phyloP scores from a whole-genome alignment of 2,797 vertebrate genomes.

The Lithobates pipiens region DNA sequence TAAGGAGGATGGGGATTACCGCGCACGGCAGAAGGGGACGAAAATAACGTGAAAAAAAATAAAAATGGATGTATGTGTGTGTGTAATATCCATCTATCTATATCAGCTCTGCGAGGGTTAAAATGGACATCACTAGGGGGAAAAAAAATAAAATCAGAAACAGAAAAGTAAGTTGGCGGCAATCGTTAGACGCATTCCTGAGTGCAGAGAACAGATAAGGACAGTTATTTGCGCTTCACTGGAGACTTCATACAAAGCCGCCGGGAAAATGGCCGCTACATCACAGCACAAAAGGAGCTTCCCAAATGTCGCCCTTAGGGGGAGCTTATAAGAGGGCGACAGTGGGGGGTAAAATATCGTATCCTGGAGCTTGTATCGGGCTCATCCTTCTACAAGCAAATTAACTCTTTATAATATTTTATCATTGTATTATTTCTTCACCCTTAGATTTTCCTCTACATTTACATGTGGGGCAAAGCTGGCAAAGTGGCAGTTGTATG shows the following conservation, averaged over 20 bases:
- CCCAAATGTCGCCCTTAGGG: neutral
- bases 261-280: constrained; percentile 24
- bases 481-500: no score
- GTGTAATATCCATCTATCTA: no score
- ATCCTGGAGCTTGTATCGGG: no score
- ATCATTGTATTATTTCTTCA: no score
- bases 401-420: no score
- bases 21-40: neutral
- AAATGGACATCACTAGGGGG: neutral
- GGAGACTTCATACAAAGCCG: neutral
- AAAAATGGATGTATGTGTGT: no score
- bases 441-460: no score
- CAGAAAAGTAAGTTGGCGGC: neutral
- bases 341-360: no score
- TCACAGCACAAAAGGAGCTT: neutral
- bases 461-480: no score
- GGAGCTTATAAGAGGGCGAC: no score
- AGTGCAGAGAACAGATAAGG: constrained; percentile 16
- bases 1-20: neutral
- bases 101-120: constrained; percentile 1
- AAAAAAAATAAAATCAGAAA: neutral
- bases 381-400: no score
- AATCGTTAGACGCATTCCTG: neutral
- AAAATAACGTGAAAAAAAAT: neutral
- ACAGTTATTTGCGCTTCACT: constrained; percentile 36